Base-by-base conservation (phyloP, 2,113 vertebrate species). In the Amphiprion ocellaris region DNA sequence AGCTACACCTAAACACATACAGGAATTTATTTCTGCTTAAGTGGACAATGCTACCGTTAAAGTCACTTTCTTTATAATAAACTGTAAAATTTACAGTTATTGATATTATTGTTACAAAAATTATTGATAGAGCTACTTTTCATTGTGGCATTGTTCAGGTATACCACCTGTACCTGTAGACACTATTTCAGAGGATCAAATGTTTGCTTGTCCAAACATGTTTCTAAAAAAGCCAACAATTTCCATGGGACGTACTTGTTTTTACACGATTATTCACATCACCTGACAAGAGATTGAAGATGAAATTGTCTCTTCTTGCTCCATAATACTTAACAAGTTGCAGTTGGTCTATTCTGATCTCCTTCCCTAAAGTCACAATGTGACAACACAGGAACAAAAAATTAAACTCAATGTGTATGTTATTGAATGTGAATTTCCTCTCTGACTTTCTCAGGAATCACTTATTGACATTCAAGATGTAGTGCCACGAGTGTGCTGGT, bases 381-480 rank as follows among this genome's bases (percentile, higher is more conserved):
- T n/a, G 28, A 64, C 23, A 69, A 23, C 19, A 46, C 23, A 39
- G 39, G 21, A 46, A 54, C 28, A 23, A 60, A 58, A 19, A 69
- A 70, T 24, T 7, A 54, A 60, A 58, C 10, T 30, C 3, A n/a
- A 4, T 39, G 8, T 14, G 15, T 3, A 56, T 69, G 50, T 23
- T 39, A 54, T 4, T 74, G 15, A 76, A 69, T 69, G 52, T 60
- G 47, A 83, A 41, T 78, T 82, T 77, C 53, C 67, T 28, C n/a
- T 74, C 58, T 69, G 68, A 66, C 72, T 71, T 72, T 65, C 23
- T 74, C 14, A 52, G 47, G 16, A 55, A 49, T 55, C 30, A 73
- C 54, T 84, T 74, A 81, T 86, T 87, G 71, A 21, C 63, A 89
- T 81, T 88, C 84, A 64, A 68, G 77, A 83, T 61, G 75, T n/a